A percentile compares a stretch with the other conserved stretches of the same genome.
Evolutionary conservation across 2,113 vertebrate species (phyloP).

Genomic region (Condylura cristata): DNA sequence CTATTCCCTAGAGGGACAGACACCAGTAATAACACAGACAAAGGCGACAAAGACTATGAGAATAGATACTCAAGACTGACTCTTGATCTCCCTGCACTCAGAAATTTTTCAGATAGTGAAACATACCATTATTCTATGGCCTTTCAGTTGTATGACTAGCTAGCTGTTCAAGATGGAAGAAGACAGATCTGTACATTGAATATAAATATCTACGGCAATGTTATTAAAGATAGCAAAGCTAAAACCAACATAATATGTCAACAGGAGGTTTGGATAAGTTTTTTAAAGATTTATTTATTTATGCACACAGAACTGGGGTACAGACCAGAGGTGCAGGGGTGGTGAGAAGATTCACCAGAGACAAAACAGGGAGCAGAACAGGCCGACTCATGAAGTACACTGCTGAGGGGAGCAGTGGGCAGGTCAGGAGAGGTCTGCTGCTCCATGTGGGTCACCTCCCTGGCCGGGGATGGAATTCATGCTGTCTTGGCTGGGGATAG

Average conservation of each 20-base stretch:
- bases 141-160: neutral
- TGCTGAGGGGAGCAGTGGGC: too few relatives aligned
- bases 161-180: neutral
- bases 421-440: too few relatives aligned
- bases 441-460: too few relatives aligned
- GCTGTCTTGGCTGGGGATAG: too few relatives aligned
- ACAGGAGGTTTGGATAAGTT: neutral
- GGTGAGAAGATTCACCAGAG: too few relatives aligned
- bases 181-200: neutral
- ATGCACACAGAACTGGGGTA: too few relatives aligned
- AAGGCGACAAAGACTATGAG: neutral
- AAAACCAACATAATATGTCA: neutral
- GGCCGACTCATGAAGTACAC: too few relatives aligned
- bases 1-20: neutral
- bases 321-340: too few relatives aligned
- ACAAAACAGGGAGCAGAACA: too few relatives aligned
- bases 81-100: neutral
- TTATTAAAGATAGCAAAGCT: neutral
- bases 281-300: too few relatives aligned
- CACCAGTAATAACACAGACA: neutral
- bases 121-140: neutral
- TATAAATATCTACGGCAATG: neutral
- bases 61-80: neutral
- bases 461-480: too few relatives aligned
- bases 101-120: neutral